Conservation (phyloP, 2,888 invertebrate genomes). For the Drosophila fulvimacula region DNA sequence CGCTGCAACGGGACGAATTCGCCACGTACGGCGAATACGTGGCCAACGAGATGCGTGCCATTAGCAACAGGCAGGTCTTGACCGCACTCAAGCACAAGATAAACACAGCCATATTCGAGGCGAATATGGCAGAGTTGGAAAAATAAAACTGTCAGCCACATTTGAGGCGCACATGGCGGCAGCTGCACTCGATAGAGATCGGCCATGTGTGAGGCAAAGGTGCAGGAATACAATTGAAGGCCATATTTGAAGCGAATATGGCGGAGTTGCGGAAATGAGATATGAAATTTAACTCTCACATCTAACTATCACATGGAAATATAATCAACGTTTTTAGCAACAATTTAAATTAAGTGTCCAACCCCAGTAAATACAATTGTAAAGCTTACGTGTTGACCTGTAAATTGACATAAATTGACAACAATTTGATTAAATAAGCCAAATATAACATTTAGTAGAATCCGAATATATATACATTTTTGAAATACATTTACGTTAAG, state of each 20-base stretch:
- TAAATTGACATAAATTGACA: conserved; percentile 49
- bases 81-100: conserved; percentile 87
- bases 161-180: neutral
- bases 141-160: conserved; percentile 58
- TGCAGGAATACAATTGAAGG: conserved; percentile 66
- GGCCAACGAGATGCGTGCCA: conserved; percentile 87
- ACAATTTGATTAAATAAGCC: conserved; percentile 69
- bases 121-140: conserved; percentile 87
- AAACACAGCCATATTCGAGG: conserved; percentile 87
- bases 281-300: conserved; percentile 4
- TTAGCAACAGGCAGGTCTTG: conserved; percentile 86
- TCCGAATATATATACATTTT: conserved; percentile 31
- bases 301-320: conserved; percentile 22
- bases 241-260: conserved; percentile 82
- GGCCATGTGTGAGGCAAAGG: neutral
- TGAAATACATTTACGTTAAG: conserved; percentile 4
- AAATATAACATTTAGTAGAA: conserved; percentile 67
- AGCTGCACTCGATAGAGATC: neutral
- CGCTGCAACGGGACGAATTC: conserved; percentile 85
- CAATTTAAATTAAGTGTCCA: conserved; percentile 58
- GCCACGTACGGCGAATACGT: conserved; percentile 87
- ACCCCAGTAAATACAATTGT: conserved; percentile 34
- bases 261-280: conserved; percentile 78
- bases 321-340: conserved; percentile 53
- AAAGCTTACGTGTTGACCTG: conserved; percentile 44